A percentile compares a stretch with the other conserved stretches of the same genome.
Evolutionary conservation across 2,888 invertebrate species (phyloP).

Genomic region (Abrostola triplasia): DNA sequence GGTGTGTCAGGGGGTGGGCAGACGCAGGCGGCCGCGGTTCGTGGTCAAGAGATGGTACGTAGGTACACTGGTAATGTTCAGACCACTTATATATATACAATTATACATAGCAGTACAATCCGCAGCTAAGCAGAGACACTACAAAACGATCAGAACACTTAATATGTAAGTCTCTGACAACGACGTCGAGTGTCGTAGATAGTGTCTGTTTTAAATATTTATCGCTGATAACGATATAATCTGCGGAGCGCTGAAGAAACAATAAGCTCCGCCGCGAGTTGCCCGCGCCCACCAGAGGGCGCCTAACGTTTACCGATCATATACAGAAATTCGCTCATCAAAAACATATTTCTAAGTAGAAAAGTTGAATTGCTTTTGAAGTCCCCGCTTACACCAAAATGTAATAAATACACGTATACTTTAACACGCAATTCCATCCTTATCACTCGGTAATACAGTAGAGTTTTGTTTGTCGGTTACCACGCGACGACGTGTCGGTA

Average conservation of each 20-base stretch:
- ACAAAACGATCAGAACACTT: background rate
- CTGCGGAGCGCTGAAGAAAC: background rate
- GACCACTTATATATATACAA: no score
- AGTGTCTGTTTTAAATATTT: conserved; percentile 11
- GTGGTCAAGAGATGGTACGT: no score
- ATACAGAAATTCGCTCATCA: conserved; percentile 55
- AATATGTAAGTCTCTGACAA: background rate
- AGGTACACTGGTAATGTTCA: no score
- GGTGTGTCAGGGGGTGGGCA: background rate
- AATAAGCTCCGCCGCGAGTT: conserved; percentile 8
- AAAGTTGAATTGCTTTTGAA: conserved; percentile 68
- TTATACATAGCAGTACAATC: no score
- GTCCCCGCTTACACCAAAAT: conserved; percentile 42
- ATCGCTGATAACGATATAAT: background rate
- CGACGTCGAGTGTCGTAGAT: conserved; percentile 3
- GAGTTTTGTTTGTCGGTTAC: conserved; percentile 1
- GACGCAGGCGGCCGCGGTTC: background rate
- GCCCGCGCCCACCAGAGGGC: conserved; percentile 6
- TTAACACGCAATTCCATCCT: conserved; percentile 22
- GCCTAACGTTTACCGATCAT: conserved; percentile 54
- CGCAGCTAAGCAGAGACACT: no score
- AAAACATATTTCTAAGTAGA: conserved; percentile 64
- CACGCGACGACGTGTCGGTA: conserved; percentile 31
- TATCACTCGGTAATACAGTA: conserved; percentile 12
- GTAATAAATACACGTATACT: conserved; percentile 19